phyloP scores from a whole-genome alignment of 2,797 vertebrate species.

The Neopelma chrysocephalum region DNA sequence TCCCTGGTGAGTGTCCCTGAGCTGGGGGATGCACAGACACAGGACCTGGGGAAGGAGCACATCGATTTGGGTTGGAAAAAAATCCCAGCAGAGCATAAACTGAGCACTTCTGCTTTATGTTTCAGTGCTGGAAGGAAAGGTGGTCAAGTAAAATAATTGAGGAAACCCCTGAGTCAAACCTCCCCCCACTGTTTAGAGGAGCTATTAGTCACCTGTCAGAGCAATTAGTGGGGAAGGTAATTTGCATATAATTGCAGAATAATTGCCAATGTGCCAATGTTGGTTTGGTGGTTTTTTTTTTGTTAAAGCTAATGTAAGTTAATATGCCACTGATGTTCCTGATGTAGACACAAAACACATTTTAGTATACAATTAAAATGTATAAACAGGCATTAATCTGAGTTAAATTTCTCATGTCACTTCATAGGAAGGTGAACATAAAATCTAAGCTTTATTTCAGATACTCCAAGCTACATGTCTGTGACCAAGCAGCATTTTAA shows the following conservation, averaged over 20 bases:
- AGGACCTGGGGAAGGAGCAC: neutral
- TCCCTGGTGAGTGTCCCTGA: accelerated
- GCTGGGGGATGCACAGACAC: neutral
- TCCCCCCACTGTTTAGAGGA: neutral
- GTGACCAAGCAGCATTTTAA: neutral
- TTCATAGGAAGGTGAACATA: neutral
- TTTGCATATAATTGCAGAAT: slow-evolving; percentile 54
- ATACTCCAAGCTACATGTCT: accelerated
- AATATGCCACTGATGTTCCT: slow-evolving; percentile 1
- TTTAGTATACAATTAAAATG: slow-evolving; percentile 13
- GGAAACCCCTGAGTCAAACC: neutral
- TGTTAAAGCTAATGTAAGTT: neutral
- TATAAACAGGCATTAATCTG: neutral
- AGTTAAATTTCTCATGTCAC: neutral
- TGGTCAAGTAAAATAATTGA: neutral
- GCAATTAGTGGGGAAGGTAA: slow-evolving; percentile 14
- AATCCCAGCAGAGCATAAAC: neutral
- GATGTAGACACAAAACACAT: neutral
- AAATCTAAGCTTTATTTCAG: neutral
- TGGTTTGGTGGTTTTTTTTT: neutral
- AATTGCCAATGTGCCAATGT: neutral
- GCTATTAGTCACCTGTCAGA: slow-evolving; percentile 55
- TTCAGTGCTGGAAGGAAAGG: neutral
- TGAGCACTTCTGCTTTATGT: accelerated
- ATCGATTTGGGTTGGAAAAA: accelerated